A percentile compares a stretch with the other conserved stretches of the same genome.
These are phyloP conservation scores for Melanotaenia maccullochi DNA, from an alignment of 2,797 vertebrate species.

Conservation along the genomic window DNA sequence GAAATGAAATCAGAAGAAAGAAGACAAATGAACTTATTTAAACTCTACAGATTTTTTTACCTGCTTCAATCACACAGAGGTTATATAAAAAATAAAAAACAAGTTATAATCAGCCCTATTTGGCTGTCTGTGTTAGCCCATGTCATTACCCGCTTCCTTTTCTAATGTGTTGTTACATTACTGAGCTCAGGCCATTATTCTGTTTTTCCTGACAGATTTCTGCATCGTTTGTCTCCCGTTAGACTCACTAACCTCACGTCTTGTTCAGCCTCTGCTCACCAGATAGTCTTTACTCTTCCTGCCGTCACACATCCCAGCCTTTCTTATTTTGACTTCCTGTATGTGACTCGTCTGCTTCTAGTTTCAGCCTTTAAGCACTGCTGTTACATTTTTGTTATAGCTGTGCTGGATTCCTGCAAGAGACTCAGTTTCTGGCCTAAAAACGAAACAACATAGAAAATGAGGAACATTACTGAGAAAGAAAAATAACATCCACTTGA, in stretches of 20 bases:
- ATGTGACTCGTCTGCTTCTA: background rate
- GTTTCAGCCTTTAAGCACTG: background rate
- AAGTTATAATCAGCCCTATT: too few relatives aligned
- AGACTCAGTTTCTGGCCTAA: background rate
- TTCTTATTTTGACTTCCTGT: background rate
- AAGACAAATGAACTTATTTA: too few relatives aligned
- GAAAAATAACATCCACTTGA: background rate
- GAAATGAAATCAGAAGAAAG: too few relatives aligned
- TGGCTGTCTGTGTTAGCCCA: too few relatives aligned
- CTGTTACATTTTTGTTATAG: background rate
- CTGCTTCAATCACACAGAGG: too few relatives aligned
- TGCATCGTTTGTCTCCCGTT: background rate
- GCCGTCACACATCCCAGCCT: background rate
- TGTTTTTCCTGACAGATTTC: background rate
- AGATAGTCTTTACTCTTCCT: background rate
- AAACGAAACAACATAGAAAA: background rate
- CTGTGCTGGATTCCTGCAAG: background rate
- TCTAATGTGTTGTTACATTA: background rate
- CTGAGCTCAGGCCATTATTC: background rate
- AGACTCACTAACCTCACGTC: background rate
- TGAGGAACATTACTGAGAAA: background rate
- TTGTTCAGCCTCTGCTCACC: background rate
- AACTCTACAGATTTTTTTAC: too few relatives aligned
- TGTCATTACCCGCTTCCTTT: background rate
- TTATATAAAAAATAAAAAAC: too few relatives aligned